Percentiles rank a stretch among this genome's conserved stretches.
phyloP scores from a whole-genome alignment of 2,113 vertebrate genomes.

The Gymnobelideus leadbeateri region DNA sequence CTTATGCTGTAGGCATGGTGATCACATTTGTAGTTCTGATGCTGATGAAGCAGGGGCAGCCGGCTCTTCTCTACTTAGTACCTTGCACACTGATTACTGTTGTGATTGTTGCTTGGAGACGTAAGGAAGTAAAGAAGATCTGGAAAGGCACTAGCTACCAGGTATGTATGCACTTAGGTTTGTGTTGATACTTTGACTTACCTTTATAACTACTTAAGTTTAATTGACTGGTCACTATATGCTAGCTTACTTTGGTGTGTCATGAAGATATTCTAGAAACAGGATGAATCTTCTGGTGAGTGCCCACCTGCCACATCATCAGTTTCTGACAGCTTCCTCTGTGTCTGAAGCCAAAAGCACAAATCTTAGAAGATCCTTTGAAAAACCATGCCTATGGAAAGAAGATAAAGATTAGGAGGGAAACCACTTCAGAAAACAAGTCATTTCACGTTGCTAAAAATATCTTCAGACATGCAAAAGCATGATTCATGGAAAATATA shows the following conservation, averaged over 20 bases:
- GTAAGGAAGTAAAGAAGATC: slow-evolving; percentile 93
- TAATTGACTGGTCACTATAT: neutral
- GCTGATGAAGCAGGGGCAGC: slow-evolving; percentile 93
- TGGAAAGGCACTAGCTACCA: slow-evolving; percentile 93
- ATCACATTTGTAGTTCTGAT: slow-evolving; percentile 93
- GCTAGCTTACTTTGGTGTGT: neutral
- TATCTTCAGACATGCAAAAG: neutral
- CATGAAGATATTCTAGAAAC: slow-evolving; percentile 8
- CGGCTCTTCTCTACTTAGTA: slow-evolving; percentile 96
- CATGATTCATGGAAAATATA: slow-evolving; percentile 18
- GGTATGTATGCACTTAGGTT: slow-evolving; percentile 85
- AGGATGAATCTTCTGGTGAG: neutral
- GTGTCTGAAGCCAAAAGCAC: slow-evolving; percentile 9
- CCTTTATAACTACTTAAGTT: neutral
- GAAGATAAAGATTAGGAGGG: neutral
- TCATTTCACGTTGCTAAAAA: slow-evolving; percentile 33
- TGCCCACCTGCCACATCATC: neutral
- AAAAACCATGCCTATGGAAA: neutral
- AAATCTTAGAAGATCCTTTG: neutral
- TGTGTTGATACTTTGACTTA: slow-evolving; percentile 18
- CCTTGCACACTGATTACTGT: slow-evolving; percentile 94
- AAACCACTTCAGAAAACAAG: slow-evolving; percentile 19
- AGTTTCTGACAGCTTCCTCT: neutral
- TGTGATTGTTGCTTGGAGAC: slow-evolving; percentile 88
- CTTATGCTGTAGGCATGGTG: slow-evolving; percentile 93